phyloP scores from a whole-genome alignment of 2,113 vertebrate species.

The Poeciliopsis turrubarensis region DNA sequence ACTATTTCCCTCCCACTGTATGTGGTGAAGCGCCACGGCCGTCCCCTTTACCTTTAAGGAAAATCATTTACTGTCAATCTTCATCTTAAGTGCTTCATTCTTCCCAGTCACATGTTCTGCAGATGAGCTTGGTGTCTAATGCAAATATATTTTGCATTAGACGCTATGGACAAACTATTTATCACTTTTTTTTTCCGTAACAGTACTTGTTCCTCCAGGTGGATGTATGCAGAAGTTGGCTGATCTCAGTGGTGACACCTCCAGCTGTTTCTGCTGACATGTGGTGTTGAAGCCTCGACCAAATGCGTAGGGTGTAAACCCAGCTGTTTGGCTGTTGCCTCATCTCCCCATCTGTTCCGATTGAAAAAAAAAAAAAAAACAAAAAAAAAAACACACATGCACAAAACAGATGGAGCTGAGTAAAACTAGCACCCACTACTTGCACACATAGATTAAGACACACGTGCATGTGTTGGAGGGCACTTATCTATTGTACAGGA shows the following conservation, averaged over 20 bases:
- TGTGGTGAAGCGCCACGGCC: background rate
- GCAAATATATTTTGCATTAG: too few species aligned
- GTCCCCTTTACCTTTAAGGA: background rate
- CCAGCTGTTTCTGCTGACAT: slow-evolving; percentile 56
- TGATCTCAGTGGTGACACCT: slow-evolving; percentile 36
- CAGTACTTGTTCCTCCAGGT: slow-evolving; percentile 11
- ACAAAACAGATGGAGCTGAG: slow-evolving; percentile 30
- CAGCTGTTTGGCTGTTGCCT: slow-evolving; percentile 56
- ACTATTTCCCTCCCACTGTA: slow-evolving; percentile 2
- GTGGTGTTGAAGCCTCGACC: slow-evolving; percentile 2
- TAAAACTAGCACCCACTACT: slow-evolving; percentile 6
- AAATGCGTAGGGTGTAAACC: slow-evolving; percentile 25
- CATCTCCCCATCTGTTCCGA: slow-evolving; percentile 2
- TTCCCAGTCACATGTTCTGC: background rate
- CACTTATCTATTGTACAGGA: slow-evolving; percentile 54
- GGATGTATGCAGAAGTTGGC: slow-evolving; percentile 17
- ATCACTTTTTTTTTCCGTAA: background rate
- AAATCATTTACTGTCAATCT: background rate
- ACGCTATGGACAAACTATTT: background rate
- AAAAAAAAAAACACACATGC: slow-evolving; percentile 28
- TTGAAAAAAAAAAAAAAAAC: slow-evolving; percentile 33
- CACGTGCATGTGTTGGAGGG: slow-evolving; percentile 14
- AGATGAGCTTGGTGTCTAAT: background rate
- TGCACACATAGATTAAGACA: slow-evolving; percentile 26
- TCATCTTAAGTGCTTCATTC: background rate